Percentiles rank a stretch among this genome's conserved stretches.
Conservation (phyloP, 1,140 invertebrate species). For the Macrocentrus cingulum region DNA sequence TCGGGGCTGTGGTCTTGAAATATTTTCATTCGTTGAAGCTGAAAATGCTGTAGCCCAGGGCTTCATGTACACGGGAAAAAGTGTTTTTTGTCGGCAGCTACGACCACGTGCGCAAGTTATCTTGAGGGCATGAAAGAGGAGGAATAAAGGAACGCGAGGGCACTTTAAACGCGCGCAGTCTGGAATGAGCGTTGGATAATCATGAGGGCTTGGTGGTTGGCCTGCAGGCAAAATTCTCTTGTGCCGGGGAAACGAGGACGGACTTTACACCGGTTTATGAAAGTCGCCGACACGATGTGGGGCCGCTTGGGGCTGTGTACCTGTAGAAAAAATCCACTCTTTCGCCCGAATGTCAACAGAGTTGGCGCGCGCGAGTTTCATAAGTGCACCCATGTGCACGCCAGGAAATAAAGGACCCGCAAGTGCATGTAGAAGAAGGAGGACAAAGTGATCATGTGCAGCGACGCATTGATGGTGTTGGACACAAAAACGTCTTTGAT, state of each 20-base stretch:
- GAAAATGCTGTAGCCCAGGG: slow-evolving; percentile 10
- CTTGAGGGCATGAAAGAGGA: neutral
- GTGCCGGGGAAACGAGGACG: neutral
- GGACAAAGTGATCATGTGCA: neutral
- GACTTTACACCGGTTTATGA: slow-evolving; percentile 7
- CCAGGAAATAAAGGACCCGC: neutral
- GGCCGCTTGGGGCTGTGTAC: slow-evolving; percentile 11
- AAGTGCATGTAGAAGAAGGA: neutral
- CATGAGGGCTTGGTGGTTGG: slow-evolving; percentile 5
- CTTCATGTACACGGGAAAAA: neutral
- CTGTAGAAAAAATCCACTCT: slow-evolving; percentile 4
- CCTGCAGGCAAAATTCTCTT: slow-evolving; percentile 14
- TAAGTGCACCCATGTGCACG: neutral
- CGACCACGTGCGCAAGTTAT: slow-evolving; percentile 11
- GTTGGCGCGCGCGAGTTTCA: slow-evolving; percentile 3
- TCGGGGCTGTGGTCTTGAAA: slow-evolving; percentile 19
- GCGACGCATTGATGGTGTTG: neutral
- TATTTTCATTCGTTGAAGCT: slow-evolving; percentile 13
- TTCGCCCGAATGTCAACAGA: slow-evolving; percentile 12
- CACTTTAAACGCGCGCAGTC: slow-evolving; percentile 18
- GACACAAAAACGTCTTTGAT: neutral
- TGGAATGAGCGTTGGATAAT: slow-evolving; percentile 12
- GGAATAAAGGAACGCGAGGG: neutral
- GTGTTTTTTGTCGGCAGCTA: slow-evolving; percentile 16
- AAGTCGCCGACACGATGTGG: neutral